phyloP scores from a whole-genome alignment of 2,888 invertebrate species.

The Sarcophaga carnaria region DNA sequence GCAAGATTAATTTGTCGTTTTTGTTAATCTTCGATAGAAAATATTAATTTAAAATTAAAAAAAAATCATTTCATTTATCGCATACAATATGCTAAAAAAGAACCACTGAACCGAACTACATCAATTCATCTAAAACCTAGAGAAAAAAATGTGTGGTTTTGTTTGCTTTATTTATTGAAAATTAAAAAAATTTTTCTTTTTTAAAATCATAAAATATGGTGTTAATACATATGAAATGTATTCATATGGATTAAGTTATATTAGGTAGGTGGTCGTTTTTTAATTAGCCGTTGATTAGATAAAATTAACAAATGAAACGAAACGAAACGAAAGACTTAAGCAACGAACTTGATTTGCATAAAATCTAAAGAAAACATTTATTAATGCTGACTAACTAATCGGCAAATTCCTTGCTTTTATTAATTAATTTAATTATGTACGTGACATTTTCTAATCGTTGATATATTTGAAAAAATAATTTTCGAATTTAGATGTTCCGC shows the following conservation, averaged over 20 bases:
- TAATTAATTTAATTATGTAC: slow-evolving; percentile 44
- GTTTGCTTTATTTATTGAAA: not conserved
- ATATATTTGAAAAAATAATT: not conserved
- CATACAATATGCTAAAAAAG: no score
- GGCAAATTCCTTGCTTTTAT: slow-evolving; percentile 32
- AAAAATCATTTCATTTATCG: no score
- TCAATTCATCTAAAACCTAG: no score
- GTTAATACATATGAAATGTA: slow-evolving; percentile 49
- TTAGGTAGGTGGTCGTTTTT: slow-evolving; percentile 46
- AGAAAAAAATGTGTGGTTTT: not conserved
- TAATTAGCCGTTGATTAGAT: slow-evolving; percentile 9
- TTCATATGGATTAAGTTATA: slow-evolving; percentile 17
- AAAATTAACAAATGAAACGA: not conserved
- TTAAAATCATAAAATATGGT: slow-evolving; percentile 31
- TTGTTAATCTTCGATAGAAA: slow-evolving; percentile 53
- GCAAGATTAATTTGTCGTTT: slow-evolving; percentile 59
- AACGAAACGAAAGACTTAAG: slow-evolving; percentile 53
- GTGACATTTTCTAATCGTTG: slow-evolving; percentile 32
- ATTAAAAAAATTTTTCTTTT: not conserved
- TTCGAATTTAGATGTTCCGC: not conserved
- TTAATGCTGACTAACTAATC: slow-evolving; percentile 5
- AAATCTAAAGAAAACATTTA: not conserved
- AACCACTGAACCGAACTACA: no score
- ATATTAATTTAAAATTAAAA: not conserved
- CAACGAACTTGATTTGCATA: slow-evolving; percentile 38